Conservation (phyloP, 2,888 invertebrate genomes). For the Acanthosoma haemorrhoidale region DNA sequence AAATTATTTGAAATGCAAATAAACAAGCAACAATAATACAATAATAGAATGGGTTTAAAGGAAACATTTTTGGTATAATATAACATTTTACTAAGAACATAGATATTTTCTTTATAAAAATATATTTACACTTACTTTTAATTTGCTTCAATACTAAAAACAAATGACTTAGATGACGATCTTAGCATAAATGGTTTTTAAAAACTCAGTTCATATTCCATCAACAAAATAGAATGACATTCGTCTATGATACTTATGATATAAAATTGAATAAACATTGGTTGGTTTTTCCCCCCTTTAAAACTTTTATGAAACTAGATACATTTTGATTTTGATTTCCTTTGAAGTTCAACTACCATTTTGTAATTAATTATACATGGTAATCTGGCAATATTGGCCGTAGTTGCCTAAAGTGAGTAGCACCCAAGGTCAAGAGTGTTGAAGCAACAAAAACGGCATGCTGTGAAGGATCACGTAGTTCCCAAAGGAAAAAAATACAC, state of each 20-base stretch:
- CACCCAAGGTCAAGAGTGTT: constrained; percentile 36
- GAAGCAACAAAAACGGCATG: constrained; percentile 37
- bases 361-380: constrained; percentile 38
- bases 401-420: constrained; percentile 36
- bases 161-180: not conserved
- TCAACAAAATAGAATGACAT: not conserved
- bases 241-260: not conserved
- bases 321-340: not conserved
- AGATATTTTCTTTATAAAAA: not conserved
- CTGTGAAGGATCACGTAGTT: constrained; percentile 38
- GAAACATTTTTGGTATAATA: too few relatives aligned
- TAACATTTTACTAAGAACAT: too few relatives aligned
- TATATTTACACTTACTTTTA: not conserved
- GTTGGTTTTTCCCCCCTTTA: too few relatives aligned
- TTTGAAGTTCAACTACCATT: not conserved
- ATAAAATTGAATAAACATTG: not conserved
- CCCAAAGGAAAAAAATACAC: constrained; percentile 39
- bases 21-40: too few relatives aligned
- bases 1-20: too few relatives aligned
- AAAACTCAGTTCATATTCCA: not conserved
- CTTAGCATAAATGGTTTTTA: not conserved
- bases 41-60: too few relatives aligned
- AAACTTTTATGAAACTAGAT: too few relatives aligned
- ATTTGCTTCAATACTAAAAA: not conserved
- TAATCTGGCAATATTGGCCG: constrained; percentile 40